Percentiles rank a stretch among this genome's conserved stretches.
Conservation (phyloP, 1,140 invertebrate genomes). For the Drosophila tsacasi region DNA sequence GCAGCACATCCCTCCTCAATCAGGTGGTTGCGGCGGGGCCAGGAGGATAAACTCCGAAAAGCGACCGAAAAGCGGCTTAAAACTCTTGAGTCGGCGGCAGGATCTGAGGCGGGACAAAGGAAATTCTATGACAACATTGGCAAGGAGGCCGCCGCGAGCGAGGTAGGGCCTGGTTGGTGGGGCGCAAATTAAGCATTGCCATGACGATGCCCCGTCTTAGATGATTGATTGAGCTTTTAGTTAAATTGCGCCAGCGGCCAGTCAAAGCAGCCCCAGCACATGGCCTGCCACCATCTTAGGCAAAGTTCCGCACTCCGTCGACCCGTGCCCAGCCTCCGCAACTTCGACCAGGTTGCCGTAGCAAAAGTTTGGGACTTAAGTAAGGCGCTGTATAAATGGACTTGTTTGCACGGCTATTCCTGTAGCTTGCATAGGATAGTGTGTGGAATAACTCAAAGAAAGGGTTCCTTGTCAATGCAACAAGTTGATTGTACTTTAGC, state of each 20-base stretch:
- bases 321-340: background rate
- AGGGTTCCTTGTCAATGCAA: background rate
- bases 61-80: constrained; percentile 71
- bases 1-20: constrained; percentile 30
- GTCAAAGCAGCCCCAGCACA: constrained; percentile 39
- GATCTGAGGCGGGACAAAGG: constrained; percentile 27
- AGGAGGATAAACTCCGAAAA: constrained; percentile 69
- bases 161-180: background rate
- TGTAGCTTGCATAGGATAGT: background rate
- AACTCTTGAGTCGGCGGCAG: constrained; percentile 44
- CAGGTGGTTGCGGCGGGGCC: constrained; percentile 42
- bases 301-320: background rate
- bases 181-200: constrained; percentile 63
- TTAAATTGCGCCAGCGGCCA: constrained; percentile 70
- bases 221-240: constrained; percentile 81
- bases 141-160: constrained; percentile 45
- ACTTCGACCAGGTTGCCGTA: constrained; percentile 1
- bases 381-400: background rate
- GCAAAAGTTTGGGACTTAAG: background rate
- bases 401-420: background rate
- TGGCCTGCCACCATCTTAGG: constrained; percentile 23
- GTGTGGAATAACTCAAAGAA: background rate
- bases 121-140: constrained; percentile 67
- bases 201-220: constrained; percentile 51
- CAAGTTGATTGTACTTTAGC: background rate